A percentile compares a stretch with the other conserved stretches of the same genome.
Evolutionary conservation across 2,888 invertebrate species (phyloP).

Genomic region (Cetonia aurata): DNA sequence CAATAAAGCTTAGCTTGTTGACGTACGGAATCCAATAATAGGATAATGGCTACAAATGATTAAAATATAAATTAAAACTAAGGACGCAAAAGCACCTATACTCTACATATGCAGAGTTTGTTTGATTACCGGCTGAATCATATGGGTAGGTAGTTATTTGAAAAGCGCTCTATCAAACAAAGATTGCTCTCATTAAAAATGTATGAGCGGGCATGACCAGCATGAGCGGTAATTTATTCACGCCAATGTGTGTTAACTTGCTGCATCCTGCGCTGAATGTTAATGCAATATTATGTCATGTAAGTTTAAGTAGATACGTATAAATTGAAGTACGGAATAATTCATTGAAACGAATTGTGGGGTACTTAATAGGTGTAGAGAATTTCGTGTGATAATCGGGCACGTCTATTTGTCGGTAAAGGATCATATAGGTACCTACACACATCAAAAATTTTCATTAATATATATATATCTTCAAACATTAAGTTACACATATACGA

Average conservation of each 20-base stretch:
- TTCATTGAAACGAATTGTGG: conserved; percentile 19
- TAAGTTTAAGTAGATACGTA: background rate
- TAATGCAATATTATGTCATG: conserved; percentile 27
- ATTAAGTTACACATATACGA: too few relatives aligned
- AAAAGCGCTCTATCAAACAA: conserved; percentile 12
- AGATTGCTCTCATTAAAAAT: conserved; percentile 25
- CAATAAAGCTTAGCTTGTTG: too few relatives aligned
- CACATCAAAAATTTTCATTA: too few relatives aligned
- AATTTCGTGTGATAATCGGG: too few relatives aligned
- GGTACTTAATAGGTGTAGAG: conserved; percentile 8
- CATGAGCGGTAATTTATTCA: conserved; percentile 26
- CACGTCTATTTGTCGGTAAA: too few relatives aligned
- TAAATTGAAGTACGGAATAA: conserved; percentile 21
- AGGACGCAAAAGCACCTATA: too few relatives aligned
- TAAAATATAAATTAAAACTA: too few relatives aligned
- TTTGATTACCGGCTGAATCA: conserved; percentile 3
- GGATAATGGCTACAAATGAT: too few relatives aligned
- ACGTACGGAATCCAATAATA: too few relatives aligned
- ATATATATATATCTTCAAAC: too few relatives aligned
- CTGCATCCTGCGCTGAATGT: conserved; percentile 26
- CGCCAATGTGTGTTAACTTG: conserved; percentile 28
- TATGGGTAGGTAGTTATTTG: background rate
- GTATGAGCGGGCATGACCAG: conserved; percentile 12
- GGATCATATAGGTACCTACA: too few relatives aligned
- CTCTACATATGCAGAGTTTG: too few relatives aligned